Percentiles rank a stretch among this genome's conserved stretches.
phyloP scores from a whole-genome alignment of 2,888 invertebrate genomes.

The Drosophila prostipennis region DNA sequence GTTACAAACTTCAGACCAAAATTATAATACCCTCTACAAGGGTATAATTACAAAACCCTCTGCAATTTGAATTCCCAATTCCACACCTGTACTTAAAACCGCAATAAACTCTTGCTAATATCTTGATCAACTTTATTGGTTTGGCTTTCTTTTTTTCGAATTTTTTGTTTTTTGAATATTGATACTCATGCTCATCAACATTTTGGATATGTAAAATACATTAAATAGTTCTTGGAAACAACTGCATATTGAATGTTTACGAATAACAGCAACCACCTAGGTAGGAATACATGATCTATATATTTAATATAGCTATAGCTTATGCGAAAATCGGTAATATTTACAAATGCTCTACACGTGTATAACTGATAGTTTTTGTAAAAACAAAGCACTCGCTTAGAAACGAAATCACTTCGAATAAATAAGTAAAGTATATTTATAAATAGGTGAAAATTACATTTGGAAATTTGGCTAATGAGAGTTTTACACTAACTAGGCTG shows the following conservation, averaged over 20 bases:
- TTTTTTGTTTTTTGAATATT: conserved; percentile 21
- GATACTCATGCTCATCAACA: conserved; percentile 53
- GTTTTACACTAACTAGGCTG: conserved; percentile 36
- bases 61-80: too few species aligned
- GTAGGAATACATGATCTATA: conserved; percentile 61
- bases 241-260: conserved; percentile 54
- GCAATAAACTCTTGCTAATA: conserved; percentile 19
- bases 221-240: conserved; percentile 58
- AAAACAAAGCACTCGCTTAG: conserved; percentile 45
- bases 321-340: conserved; percentile 18
- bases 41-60: too few species aligned
- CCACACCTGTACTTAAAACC: not conserved
- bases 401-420: conserved; percentile 55
- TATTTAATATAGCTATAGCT: conserved; percentile 20
- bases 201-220: conserved; percentile 62
- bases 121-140: conserved; percentile 46
- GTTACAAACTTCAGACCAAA: too few species aligned
- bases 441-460: conserved; percentile 50
- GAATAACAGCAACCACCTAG: conserved; percentile 74
- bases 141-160: conserved; percentile 23
- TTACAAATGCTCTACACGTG: conserved; percentile 33
- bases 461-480: conserved; percentile 76
- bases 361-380: conserved; percentile 25
- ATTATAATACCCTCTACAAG: too few species aligned
- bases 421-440: conserved; percentile 60